A percentile compares a stretch with the other conserved stretches of the same genome.
Evolutionary conservation across 2,113 vertebrate genomes (phyloP).

Genomic region (Calyptomena viridis): DNA sequence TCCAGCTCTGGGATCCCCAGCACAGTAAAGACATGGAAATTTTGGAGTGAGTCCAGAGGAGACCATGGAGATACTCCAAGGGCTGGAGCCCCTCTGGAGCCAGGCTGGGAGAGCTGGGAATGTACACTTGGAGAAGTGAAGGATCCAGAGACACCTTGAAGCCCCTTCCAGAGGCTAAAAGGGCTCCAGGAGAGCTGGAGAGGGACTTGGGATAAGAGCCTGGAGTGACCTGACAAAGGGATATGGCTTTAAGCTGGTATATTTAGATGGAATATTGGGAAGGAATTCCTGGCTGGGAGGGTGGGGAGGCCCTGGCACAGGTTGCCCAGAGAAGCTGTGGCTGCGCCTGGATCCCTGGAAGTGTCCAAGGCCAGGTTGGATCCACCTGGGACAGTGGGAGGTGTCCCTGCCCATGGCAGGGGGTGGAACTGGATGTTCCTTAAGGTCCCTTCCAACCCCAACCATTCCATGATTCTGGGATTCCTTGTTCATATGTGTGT

Average conservation of each 20-base stretch:
- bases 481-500: fast-evolving
- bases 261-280: neutral
- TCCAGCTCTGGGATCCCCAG: no score
- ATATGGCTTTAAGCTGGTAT: no score
- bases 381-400: neutral
- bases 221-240: no score
- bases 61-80: no score
- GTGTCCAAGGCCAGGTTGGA: neutral
- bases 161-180: neutral
- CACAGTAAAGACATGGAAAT: no score
- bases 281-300: neutral
- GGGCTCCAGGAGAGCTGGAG: neutral
- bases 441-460: neutral
- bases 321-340: neutral
- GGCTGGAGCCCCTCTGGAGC: no score
- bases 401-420: neutral
- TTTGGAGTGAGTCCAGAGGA: no score
- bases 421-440: fast-evolving
- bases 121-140: no score
- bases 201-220: no score
- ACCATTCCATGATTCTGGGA: no score
- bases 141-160: neutral
- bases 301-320: neutral
- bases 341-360: neutral
- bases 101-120: no score